Base-by-base conservation (phyloP, 2,797 vertebrate species). In the Remorina albescens region DNA sequence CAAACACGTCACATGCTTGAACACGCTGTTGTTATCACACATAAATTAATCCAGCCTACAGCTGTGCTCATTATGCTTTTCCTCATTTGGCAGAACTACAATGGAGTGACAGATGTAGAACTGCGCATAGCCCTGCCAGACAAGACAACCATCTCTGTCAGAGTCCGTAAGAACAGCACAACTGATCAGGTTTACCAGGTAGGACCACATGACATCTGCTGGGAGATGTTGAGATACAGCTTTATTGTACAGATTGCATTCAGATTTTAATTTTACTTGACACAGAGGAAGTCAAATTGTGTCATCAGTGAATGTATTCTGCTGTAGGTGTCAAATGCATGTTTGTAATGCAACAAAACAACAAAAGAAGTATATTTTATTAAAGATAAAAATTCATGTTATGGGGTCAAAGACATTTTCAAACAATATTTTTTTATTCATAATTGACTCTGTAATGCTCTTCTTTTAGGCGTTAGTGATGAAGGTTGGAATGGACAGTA, bases 111-210 rank as follows among this genome's bases (percentile, higher is more conserved):
- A 0, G 97, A 99, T 1, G 97, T 99, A 61, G 97, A 99, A 55
- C 95, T 99, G 75, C 94, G 97, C 41, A 96, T 99, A 82, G 97
- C 96, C 0, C 89, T 99, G 55, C 97, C 97, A 0, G 97, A 99
- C 71, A 96, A 96, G 81, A 95, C 94, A 10, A 95, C 97, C 2
- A 96, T 97, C 71, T 98, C 96, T 0, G 95, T 99, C 66, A 87
- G 97, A 59, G 96, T 99, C 18, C 97, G 97, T 76, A 99, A 99
- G 94, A 99, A 99, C 92, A 96, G 97, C 88, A 98, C 97, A 32
- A 99, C 97, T 6, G 98, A 99, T 88, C 97, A 99, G 84, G 98
- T 99, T 34, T 99, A 98, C 91, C 97, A 99, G 97, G 98, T 98
- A 39, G 90, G 78, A 60, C 2, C 42, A 53, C 39, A 0, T 9